A percentile compares a stretch with the other conserved stretches of the same genome.
Conservation (phyloP, 1,140 invertebrate genomes). For the Drosophila sturtevanti region DNA sequence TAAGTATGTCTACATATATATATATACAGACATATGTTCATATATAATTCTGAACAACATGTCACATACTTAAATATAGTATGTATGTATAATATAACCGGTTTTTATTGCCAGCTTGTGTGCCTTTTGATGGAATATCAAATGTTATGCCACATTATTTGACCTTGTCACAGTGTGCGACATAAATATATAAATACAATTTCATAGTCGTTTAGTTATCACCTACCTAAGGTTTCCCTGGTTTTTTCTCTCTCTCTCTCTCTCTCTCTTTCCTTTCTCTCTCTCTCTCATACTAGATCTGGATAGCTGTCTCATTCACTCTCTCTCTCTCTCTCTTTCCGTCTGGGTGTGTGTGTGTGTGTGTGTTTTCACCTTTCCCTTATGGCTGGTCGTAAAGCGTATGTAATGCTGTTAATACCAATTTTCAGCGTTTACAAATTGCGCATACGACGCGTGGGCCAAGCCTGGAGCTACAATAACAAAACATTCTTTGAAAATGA, state of each 20-base stretch:
- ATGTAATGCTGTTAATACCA: constrained; percentile 76
- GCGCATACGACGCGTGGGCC: constrained; percentile 70
- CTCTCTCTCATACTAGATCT: not conserved
- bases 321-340: not conserved
- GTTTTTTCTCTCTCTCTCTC: constrained; percentile 17
- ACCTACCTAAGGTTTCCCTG: constrained; percentile 42
- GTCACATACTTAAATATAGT: not conserved
- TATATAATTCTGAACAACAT: constrained; percentile 1
- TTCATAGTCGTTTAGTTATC: constrained; percentile 50
- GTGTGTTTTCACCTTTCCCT: constrained; percentile 37
- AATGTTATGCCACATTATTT: constrained; percentile 23
- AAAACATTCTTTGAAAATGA: constrained; percentile 60
- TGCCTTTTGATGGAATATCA: constrained; percentile 29
- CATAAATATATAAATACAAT: constrained; percentile 36
- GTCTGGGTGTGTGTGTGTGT: constrained; percentile 5
- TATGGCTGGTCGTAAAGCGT: constrained; percentile 66
- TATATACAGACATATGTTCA: constrained; percentile 8
- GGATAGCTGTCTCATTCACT: too few species aligned
- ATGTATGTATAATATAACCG: constrained; percentile 21
- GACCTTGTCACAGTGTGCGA: constrained; percentile 10
- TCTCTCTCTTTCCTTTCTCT: not conserved
- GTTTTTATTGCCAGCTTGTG: constrained; percentile 31
- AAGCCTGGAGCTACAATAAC: constrained; percentile 11
- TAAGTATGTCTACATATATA: not conserved
- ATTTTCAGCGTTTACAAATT: constrained; percentile 77